phyloP scores from a whole-genome alignment of 2,888 invertebrate genomes.

The Mimachlamys varia region DNA sequence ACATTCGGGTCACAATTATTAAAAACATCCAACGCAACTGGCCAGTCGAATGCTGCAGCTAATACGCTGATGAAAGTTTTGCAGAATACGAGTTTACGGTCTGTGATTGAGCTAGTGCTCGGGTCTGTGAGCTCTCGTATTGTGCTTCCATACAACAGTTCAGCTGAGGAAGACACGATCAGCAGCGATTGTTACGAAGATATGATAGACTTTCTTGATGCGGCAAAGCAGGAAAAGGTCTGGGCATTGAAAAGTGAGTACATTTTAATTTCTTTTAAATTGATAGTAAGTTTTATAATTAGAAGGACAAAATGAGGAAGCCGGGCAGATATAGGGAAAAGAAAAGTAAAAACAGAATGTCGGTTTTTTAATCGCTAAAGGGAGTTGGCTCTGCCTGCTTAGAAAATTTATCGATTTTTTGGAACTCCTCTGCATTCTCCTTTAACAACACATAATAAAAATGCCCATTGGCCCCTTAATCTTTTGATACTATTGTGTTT shows the following conservation, averaged over 20 bases:
- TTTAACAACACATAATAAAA: no score
- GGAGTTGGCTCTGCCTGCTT: no score
- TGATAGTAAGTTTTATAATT: no score
- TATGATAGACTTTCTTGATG: not conserved
- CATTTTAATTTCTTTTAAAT: no score
- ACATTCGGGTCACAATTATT: not conserved
- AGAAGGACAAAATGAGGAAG: no score
- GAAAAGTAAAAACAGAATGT: no score
- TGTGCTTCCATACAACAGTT: not conserved
- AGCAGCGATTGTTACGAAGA: not conserved
- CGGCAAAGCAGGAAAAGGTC: not conserved
- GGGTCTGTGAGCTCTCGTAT: not conserved
- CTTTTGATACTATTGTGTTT: no score
- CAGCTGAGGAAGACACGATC: not conserved
- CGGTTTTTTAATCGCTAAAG: no score
- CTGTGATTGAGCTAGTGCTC: not conserved
- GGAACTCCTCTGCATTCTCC: no score
- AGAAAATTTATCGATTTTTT: no score
- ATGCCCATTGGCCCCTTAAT: no score
- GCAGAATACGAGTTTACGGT: not conserved
- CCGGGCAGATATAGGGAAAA: no score
- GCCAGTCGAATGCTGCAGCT: not conserved
- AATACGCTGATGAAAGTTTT: not conserved
- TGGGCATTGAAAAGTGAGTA: slow-evolving; percentile 28
- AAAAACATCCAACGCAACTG: not conserved